Conservation (phyloP, 2,888 invertebrate genomes). For the Lepidonotus clava region DNA sequence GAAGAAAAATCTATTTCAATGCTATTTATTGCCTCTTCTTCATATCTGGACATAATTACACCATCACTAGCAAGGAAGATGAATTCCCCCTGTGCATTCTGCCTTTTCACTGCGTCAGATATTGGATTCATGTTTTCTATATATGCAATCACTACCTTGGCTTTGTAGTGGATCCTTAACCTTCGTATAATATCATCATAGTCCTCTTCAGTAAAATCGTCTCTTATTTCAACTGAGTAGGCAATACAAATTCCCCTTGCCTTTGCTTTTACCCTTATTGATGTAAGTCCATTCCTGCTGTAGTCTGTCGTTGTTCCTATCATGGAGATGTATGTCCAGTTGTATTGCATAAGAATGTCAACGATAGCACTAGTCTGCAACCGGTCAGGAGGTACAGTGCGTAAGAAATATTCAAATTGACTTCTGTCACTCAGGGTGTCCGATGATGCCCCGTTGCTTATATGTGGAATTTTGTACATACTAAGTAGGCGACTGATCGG, state of each 20-base stretch:
- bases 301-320: conserved; percentile 86
- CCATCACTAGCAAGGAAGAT: conserved; percentile 27
- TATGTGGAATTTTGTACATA: conserved; percentile 73
- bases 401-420: conserved; percentile 69
- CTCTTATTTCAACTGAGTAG: background rate
- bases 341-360: conserved; percentile 75
- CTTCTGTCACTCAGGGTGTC: conserved; percentile 71
- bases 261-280: conserved; percentile 17
- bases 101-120: background rate
- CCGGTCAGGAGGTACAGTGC: conserved; percentile 71
- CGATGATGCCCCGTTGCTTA: conserved; percentile 70
- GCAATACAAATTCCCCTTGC: conserved; percentile 29
- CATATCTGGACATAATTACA: background rate
- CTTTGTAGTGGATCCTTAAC: background rate
- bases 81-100: conserved; percentile 6
- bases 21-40: background rate
- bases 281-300: conserved; percentile 68
- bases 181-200: conserved; percentile 7
- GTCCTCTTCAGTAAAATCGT: background rate
- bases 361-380: conserved; percentile 69
- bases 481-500: background rate
- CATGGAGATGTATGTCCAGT: conserved; percentile 89
- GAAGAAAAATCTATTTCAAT: background rate
- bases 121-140: background rate
- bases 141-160: background rate